Conservation (phyloP, 2,113 vertebrate genomes). For the Hymenochirus boettgeri region DNA sequence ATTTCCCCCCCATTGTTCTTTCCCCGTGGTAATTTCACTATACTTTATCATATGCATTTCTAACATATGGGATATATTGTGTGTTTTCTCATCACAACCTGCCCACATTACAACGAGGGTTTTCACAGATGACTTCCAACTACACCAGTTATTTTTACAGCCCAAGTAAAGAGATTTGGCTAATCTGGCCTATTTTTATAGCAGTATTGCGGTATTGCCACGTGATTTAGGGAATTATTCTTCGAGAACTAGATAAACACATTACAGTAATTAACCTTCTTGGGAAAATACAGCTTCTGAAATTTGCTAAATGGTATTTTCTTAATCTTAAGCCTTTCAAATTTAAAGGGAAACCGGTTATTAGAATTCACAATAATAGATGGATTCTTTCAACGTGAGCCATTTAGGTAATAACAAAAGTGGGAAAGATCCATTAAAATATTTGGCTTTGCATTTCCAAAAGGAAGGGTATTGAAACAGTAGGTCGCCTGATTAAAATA, state of each 20-base stretch:
- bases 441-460: too few species aligned
- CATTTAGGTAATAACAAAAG: too few species aligned
- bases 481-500: too few species aligned
- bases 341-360: neutral
- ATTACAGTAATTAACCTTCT: constrained; percentile 56
- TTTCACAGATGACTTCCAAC: constrained; percentile 35
- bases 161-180: constrained; percentile 70
- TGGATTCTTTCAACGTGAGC: neutral
- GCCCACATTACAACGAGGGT: neutral
- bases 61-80: too few species aligned
- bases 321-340: constrained; percentile 24
- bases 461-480: too few species aligned
- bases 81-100: neutral
- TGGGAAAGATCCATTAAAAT: too few species aligned
- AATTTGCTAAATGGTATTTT: constrained; percentile 46
- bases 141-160: constrained; percentile 56
- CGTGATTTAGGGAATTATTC: constrained; percentile 56
- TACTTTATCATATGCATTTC: too few species aligned
- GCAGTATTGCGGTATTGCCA: constrained; percentile 49
- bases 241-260: constrained; percentile 52
- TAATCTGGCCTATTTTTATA: constrained; percentile 76
- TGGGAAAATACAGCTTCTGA: constrained; percentile 48
- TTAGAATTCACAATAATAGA: neutral
- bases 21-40: too few species aligned
- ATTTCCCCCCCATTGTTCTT: too few species aligned